A percentile compares a stretch with the other conserved stretches of the same genome.
These are phyloP conservation scores for Anomalospiza imberbis DNA, from an alignment of 2,797 vertebrate genomes.

Conservation along the genomic window DNA sequence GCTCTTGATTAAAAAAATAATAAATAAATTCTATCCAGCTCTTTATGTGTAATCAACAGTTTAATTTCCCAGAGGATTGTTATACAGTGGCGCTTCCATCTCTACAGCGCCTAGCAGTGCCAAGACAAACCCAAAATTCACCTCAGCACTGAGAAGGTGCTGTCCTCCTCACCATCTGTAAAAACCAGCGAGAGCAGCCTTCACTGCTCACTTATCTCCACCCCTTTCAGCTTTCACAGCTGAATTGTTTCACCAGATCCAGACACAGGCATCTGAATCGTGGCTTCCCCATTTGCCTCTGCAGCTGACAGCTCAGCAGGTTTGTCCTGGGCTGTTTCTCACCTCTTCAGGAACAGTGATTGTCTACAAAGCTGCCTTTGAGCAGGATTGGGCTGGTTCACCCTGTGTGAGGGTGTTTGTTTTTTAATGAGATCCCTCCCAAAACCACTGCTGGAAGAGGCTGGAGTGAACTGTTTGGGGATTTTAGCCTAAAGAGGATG, in stretches of 20 bases:
- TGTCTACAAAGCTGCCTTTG: rapidly evolving
- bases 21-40: not conserved
- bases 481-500: not conserved
- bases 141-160: not conserved
- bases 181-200: not conserved
- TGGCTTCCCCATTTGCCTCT: not conserved
- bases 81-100: not conserved
- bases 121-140: not conserved
- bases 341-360: not conserved
- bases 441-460: not conserved
- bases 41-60: not conserved
- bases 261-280: not conserved
- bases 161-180: not conserved
- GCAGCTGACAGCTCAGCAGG: not conserved
- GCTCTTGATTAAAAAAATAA: not conserved
- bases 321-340: not conserved
- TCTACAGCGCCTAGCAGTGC: not conserved
- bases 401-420: rapidly evolving
- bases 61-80: not conserved
- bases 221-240: not conserved
- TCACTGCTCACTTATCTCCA: not conserved
- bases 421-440: not conserved
- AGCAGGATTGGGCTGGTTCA: not conserved
- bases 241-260: not conserved
- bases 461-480: not conserved